Evolutionary conservation across 2,113 vertebrate genomes (phyloP).

Genomic region (Rhodinocichla rosea): DNA sequence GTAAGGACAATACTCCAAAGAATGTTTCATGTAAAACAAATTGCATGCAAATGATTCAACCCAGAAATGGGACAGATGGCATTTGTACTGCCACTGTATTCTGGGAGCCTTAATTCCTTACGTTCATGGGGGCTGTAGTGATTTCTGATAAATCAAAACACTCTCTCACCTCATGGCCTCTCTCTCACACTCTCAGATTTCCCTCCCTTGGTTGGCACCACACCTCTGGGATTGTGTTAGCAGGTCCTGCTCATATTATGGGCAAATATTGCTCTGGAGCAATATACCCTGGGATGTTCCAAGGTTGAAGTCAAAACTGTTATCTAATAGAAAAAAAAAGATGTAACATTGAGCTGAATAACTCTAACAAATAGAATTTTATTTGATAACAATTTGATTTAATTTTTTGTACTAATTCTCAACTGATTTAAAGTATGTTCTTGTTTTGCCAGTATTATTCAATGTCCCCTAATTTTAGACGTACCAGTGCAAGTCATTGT

Average conservation of each 20-base stretch:
- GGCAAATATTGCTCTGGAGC: not conserved
- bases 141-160: not conserved
- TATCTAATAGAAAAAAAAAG: not conserved
- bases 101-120: not conserved
- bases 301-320: not conserved
- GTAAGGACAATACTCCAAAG: not conserved
- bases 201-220: not conserved
- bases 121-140: fast-evolving
- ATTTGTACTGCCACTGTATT: not conserved
- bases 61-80: not conserved
- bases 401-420: not conserved
- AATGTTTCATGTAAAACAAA: not conserved
- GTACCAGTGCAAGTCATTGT: constrained; percentile 18
- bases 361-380: not conserved
- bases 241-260: not conserved
- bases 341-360: not conserved
- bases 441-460: not conserved
- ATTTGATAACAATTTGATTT: not conserved
- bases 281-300: not conserved
- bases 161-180: not conserved
- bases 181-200: not conserved
- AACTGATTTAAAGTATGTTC: not conserved
- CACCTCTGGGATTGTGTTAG: not conserved
- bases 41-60: not conserved
- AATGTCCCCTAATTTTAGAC: not conserved